Base-by-base conservation (phyloP, 2,888 invertebrate genomes). In the Theretra japonica region DNA sequence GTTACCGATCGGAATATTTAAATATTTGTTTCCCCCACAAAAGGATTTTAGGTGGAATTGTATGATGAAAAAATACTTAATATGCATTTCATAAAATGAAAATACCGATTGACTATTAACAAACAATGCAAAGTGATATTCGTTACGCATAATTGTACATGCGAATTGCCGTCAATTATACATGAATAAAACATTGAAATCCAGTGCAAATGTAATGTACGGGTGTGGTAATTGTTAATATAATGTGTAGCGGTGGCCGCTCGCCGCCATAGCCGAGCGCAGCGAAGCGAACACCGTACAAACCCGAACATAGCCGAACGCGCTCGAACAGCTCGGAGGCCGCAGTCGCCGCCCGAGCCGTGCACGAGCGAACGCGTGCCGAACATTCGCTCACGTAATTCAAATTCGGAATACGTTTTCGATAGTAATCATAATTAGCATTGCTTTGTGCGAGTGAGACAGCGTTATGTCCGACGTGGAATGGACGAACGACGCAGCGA, bases 401-500 rank as follows among this genome's bases (percentile, higher is more conserved):
- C 53, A 28, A 50, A 28, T 53, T 30, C 30, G n/a, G 25, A 28
- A 53, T 19, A 17, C 56, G 33, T 62, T 23, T 41, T 7, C 23
- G 33, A 28, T 8, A 50, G 2, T 53, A 33, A 8, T 25, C 0
- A 23, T 23, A 21, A 48, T 70, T 48, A 25, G 3, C n/a, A 41
- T 50, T 53, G 23, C 19, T 56, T 6, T 74, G 75, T 62, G 74
- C 33, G 71, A 75, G 69, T 59, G 73, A 71, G 74, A 73, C 50
- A 73, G 69, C 70, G 71, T 71, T 70, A 89, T 89, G 89, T 68
- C 79, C 0, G 91, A 89, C 19, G 72, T 87, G 1, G 91, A 90
- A 69, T 93, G 94, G 94, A 88, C 89, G 4, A 86, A 85, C 74
- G 83, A 88, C 2, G 76, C 87, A n/a, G 86, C 87, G 4, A 82